Conservation (phyloP, 1,140 invertebrate genomes). For the Ceratosolen solmsi region DNA sequence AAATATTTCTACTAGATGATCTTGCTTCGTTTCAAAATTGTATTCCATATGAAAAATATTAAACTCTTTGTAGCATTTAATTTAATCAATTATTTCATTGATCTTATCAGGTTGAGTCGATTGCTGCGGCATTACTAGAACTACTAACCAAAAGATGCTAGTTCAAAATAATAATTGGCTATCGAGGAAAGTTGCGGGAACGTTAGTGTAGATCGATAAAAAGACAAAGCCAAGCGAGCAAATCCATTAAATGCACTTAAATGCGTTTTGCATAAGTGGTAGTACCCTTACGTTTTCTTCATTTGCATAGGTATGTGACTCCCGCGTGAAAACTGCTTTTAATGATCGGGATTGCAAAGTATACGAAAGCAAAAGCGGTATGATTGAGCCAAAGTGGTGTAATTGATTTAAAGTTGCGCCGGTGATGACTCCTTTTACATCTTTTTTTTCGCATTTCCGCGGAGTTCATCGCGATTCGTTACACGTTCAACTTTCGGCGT, state of each 20-base stretch:
- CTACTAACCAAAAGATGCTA: not conserved
- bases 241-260: not conserved
- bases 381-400: not conserved
- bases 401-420: constrained; percentile 29
- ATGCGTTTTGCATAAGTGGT: not conserved
- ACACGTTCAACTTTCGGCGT: not conserved
- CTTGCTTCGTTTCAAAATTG: too few species aligned
- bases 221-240: not conserved
- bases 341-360: not conserved
- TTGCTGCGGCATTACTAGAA: not conserved
- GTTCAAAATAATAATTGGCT: constrained; percentile 14
- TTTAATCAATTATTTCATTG: too few species aligned
- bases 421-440: not conserved
- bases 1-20: too few species aligned
- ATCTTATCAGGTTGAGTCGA: not conserved
- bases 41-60: too few species aligned
- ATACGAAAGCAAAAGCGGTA: not conserved
- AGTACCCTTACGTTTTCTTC: not conserved
- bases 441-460: not conserved
- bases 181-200: not conserved
- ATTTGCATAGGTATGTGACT: constrained; percentile 39
- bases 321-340: constrained; percentile 35
- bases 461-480: too few species aligned
- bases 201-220: not conserved
- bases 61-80: too few species aligned